Base-by-base conservation (phyloP, 2,888 invertebrate species). In the Mylabris sibirica region DNA sequence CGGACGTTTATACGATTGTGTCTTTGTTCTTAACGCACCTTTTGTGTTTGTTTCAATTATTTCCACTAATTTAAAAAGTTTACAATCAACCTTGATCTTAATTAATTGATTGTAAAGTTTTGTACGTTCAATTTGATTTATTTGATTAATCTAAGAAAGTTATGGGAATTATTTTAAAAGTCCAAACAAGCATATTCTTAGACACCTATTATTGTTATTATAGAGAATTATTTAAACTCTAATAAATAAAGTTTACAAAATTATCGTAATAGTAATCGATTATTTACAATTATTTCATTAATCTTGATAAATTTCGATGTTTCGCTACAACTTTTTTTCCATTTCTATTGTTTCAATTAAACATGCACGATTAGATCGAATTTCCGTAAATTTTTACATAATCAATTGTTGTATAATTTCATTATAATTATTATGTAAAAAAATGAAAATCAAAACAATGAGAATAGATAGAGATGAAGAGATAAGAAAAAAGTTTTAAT, bases 31-130 rank as follows among this genome's bases (percentile, higher is more conserved):
- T n/a, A 2, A n/a, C 6, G 6, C 44, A 44, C 44, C 44, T 44
- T 17, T 30, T 17, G n/a, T 44, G 17, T 44, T n/a, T 4, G 8
- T 17, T 44, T 44, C 44, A 17, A 44, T 44, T n/a, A 44, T 44
- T 44, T 44, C 44, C 44, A 44, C 44, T 4, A 44, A 44, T 44
- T 44, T 44, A n/a, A n/a, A 44, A 44, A 44, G 44, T 44, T 44
- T 8, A 6, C 17, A 4, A 44, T 17, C 44, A 44, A 44, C 44
- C 44, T 44, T 44, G 44, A 44, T 44, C 44, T 44, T 44, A 44
- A 44, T 44, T 44, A 44, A 44, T 44, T 17, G 44, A n/a, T n/a
- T 17, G 17, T 44, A 17, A 44, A n/a, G n/a, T 44, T 17, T 44
- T 44, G 6, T n/a, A 44, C 44, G 8, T 44, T 38, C 38, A 14